These are phyloP conservation scores for Hippocampus mohnikei DNA, from an alignment of 2,113 vertebrate genomes.

Conservation along the genomic window DNA sequence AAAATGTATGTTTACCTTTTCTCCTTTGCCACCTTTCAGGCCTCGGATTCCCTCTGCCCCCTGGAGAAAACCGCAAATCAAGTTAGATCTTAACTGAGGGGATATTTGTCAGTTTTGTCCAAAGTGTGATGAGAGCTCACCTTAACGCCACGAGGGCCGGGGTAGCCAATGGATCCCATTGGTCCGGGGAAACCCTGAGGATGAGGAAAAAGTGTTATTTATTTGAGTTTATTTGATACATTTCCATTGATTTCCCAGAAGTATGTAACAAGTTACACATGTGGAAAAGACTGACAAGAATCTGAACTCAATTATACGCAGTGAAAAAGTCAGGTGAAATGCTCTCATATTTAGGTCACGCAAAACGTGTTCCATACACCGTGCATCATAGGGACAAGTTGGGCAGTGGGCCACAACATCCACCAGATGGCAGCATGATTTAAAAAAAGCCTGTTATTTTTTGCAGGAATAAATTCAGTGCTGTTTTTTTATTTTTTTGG, in stretches of 20 bases:
- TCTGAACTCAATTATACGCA: not conserved
- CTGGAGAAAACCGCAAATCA: conserved; percentile 62
- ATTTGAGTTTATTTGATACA: not conserved
- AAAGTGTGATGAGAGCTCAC: conserved; percentile 62
- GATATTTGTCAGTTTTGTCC: not conserved
- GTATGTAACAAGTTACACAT: not conserved
- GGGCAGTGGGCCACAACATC: not conserved
- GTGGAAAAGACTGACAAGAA: not conserved
- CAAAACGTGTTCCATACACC: not conserved
- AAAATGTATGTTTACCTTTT: conserved; percentile 82
- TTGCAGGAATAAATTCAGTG: not conserved
- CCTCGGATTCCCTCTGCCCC: conserved; percentile 95
- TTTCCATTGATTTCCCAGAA: conserved; percentile 5
- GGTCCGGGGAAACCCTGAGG: conserved; percentile 84
- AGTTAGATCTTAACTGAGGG: not conserved
- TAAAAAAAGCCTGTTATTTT: not conserved
- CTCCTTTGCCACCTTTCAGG: conserved; percentile 93
- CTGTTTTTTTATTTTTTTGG: not conserved
- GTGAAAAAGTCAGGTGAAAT: not conserved
- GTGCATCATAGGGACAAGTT: not conserved
- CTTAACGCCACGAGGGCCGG: conserved; percentile 95
- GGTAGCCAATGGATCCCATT: conserved; percentile 92
- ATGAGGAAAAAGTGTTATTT: not conserved
- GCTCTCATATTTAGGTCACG: not conserved
- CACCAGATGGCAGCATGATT: not conserved